phyloP scores from a whole-genome alignment of 2,797 vertebrate species.

The Smutsia temminckii region DNA sequence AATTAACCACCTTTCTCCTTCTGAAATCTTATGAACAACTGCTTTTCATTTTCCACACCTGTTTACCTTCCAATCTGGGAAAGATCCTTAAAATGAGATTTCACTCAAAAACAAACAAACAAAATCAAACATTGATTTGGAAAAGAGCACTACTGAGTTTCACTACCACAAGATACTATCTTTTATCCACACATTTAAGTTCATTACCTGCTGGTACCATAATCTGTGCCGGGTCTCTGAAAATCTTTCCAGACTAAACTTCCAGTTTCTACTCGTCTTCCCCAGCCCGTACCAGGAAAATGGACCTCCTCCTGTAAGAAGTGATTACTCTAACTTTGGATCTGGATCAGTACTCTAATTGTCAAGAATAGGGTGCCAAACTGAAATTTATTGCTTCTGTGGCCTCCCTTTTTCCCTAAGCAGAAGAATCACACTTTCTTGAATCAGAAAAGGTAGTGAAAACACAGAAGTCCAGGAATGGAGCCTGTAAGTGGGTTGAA shows the following conservation, averaged over 20 bases:
- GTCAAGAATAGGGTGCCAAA: not conserved
- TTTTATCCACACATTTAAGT: not conserved
- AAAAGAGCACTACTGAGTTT: not conserved
- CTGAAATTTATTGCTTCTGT: not conserved
- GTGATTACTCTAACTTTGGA: not conserved
- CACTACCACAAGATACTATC: not conserved
- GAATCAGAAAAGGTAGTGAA: not conserved
- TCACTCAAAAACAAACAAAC: not conserved
- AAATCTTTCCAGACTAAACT: not conserved
- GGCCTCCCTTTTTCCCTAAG: not conserved
- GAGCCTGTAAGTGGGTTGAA: not conserved
- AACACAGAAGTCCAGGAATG: not conserved
- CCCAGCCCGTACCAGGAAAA: not conserved
- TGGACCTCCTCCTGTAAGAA: not conserved
- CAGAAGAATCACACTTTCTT: not conserved
- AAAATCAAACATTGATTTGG: not conserved
- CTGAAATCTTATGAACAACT: not conserved
- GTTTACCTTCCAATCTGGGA: not conserved
- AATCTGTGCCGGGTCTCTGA: not conserved
- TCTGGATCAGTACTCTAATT: not conserved
- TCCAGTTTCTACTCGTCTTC: not conserved
- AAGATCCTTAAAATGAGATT: not conserved
- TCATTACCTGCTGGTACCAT: not conserved
- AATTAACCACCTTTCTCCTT: not conserved
- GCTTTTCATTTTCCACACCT: not conserved